These are phyloP conservation scores for Eretmocerus hayati DNA, from an alignment of 2,888 invertebrate species.

Conservation along the genomic window DNA sequence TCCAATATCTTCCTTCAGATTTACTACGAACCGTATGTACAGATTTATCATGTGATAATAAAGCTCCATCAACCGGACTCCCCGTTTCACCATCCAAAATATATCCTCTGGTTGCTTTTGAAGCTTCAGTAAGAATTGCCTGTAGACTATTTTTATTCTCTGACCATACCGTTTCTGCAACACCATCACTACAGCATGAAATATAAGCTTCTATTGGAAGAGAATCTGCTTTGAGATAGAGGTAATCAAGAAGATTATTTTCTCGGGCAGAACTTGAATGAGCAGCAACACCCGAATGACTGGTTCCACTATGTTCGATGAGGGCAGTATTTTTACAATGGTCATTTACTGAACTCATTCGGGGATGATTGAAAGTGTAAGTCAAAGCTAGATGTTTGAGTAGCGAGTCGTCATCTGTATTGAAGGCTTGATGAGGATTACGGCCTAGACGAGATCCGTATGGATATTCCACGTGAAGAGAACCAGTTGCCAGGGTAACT, in stretches of 20 bases:
- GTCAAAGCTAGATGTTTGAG: conserved; percentile 30
- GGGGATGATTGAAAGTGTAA: conserved; percentile 32
- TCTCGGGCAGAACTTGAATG: conserved; percentile 20
- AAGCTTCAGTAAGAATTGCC: conserved; percentile 30
- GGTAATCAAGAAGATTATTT: conserved; percentile 38
- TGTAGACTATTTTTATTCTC: conserved; percentile 36
- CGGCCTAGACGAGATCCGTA: conserved; percentile 27
- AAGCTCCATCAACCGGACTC: conserved; percentile 35
- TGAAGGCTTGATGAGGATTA: conserved; percentile 19
- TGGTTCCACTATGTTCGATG: conserved; percentile 25
- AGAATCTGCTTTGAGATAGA: conserved; percentile 39
- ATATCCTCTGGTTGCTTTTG: conserved; percentile 36
- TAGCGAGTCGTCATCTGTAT: conserved; percentile 33
- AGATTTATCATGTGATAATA: conserved; percentile 37
- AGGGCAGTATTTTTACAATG: conserved; percentile 28
- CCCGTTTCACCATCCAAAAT: conserved; percentile 32
- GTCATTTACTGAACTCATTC: conserved; percentile 24
- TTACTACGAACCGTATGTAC: conserved; percentile 32
- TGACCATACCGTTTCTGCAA: conserved; percentile 33
- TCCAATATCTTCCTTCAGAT: conserved; percentile 39
- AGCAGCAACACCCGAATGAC: conserved; percentile 30
- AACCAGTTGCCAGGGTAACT: conserved; percentile 39
- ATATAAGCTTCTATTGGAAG: conserved; percentile 40
- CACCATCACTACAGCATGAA: conserved; percentile 40
- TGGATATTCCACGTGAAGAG: conserved; percentile 40